Evolutionary conservation across 2,888 invertebrate genomes (phyloP).

Genomic region (Chorisops tibialis): DNA sequence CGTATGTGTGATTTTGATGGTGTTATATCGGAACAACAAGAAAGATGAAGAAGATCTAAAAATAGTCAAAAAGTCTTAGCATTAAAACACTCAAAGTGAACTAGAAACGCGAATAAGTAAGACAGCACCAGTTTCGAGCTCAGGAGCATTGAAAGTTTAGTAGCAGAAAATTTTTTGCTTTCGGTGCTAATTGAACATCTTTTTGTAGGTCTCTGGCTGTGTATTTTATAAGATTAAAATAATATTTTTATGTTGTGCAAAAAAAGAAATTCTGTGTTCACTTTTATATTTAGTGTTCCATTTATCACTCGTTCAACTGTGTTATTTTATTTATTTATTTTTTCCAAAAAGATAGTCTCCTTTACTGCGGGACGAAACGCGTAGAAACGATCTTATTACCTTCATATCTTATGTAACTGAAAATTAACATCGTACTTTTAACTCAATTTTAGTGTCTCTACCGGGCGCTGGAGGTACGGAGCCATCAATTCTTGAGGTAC

Average conservation of each 20-base stretch:
- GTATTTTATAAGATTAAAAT: slow-evolving; percentile 5
- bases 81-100: slow-evolving; percentile 7
- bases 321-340: too few relatives aligned
- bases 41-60: slow-evolving; percentile 27
- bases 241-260: slow-evolving; percentile 1
- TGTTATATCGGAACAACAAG: slow-evolving; percentile 22
- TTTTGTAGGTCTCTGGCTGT: slow-evolving; percentile 6
- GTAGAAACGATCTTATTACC: not conserved
- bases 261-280: not conserved
- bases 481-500: slow-evolving; percentile 48
- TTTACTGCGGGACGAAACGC: not conserved
- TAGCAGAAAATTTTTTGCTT: slow-evolving; percentile 18
- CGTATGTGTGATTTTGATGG: slow-evolving; percentile 6
- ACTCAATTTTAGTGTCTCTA: slow-evolving; percentile 46
- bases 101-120: slow-evolving; percentile 10
- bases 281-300: not conserved
- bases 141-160: slow-evolving; percentile 28
- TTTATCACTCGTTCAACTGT: slow-evolving; percentile 10
- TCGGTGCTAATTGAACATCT: slow-evolving; percentile 22
- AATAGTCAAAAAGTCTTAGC: slow-evolving; percentile 28
- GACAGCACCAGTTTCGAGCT: slow-evolving; percentile 18
- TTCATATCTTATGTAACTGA: slow-evolving; percentile 5
- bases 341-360: not conserved
- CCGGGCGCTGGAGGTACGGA: slow-evolving; percentile 50
- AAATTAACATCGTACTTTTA: not conserved